Evolutionary conservation across 2,797 vertebrate genomes (phyloP).

Genomic region (Serranus cabrilla): DNA sequence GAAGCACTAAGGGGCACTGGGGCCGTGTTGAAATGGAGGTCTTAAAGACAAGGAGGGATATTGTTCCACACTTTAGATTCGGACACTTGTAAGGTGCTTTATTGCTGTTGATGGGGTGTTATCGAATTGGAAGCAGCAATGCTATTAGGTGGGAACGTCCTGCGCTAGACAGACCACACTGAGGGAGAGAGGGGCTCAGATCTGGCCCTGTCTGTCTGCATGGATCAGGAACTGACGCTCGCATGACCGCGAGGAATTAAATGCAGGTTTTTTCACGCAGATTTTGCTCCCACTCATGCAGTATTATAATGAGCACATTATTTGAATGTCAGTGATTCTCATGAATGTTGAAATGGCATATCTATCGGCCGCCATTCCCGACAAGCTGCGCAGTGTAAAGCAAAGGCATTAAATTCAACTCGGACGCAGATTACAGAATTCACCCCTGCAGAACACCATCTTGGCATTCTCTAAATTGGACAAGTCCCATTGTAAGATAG

Average conservation of each 20-base stretch:
- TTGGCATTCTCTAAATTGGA: slow-evolving; percentile 87
- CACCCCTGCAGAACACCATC: slow-evolving; percentile 80
- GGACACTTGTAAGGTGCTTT: slow-evolving; percentile 66
- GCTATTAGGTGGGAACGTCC: slow-evolving; percentile 35
- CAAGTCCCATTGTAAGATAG: slow-evolving; percentile 82
- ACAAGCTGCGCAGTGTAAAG: slow-evolving; percentile 81
- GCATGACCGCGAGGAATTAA: slow-evolving; percentile 54
- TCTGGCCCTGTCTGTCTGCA: slow-evolving; percentile 41
- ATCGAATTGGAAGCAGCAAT: slow-evolving; percentile 63
- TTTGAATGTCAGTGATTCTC: slow-evolving; percentile 87
- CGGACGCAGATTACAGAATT: slow-evolving; percentile 81
- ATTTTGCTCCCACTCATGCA: slow-evolving; percentile 65
- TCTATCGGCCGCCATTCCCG: slow-evolving; percentile 64
- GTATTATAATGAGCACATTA: slow-evolving; percentile 84
- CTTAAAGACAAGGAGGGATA: slow-evolving; percentile 72
- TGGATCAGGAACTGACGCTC: slow-evolving; percentile 50
- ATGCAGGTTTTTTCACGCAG: slow-evolving; percentile 59
- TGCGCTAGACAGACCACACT: slow-evolving; percentile 7
- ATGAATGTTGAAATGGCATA: slow-evolving; percentile 87
- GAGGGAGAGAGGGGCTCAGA: slow-evolving; percentile 27
- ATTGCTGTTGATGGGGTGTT: slow-evolving; percentile 73
- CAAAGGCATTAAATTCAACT: slow-evolving; percentile 83
- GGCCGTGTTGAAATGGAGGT: slow-evolving; percentile 65
- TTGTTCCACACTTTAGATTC: slow-evolving; percentile 65
- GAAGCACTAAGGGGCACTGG: slow-evolving; percentile 62